These are phyloP conservation scores for Symphodus melops DNA, from an alignment of 2,113 vertebrate species.

Conservation along the genomic window DNA sequence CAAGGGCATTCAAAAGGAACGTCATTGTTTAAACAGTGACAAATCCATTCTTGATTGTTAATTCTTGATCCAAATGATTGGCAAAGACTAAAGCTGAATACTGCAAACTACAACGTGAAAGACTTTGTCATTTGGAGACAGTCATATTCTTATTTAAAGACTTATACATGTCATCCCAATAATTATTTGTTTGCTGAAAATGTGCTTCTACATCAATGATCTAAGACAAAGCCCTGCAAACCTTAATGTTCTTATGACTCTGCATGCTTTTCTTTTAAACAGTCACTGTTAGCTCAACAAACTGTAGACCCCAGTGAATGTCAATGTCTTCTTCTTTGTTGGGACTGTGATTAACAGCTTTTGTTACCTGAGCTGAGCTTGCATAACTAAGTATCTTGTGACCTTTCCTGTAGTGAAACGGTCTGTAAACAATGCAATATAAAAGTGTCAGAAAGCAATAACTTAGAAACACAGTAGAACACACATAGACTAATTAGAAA, in stretches of 20 bases:
- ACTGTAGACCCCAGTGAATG: conserved; percentile 23
- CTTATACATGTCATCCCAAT: conserved; percentile 5
- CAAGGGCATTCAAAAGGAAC: conserved; percentile 38
- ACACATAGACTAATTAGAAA: conserved; percentile 64
- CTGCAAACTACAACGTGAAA: conserved; percentile 69
- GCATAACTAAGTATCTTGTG: conserved; percentile 49
- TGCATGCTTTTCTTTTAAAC: conserved; percentile 1
- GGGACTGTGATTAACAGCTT: conserved; percentile 59
- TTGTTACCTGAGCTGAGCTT: conserved; percentile 45
- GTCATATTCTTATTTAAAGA: conserved; percentile 46
- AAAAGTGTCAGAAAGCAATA: conserved; percentile 64
- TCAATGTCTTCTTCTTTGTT: conserved; percentile 37
- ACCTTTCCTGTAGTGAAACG: conserved; percentile 65
- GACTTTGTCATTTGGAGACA: conserved; percentile 72
- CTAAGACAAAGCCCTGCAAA: conserved; percentile 8
- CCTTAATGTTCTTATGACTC: too few species aligned
- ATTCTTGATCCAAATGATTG: conserved; percentile 71
- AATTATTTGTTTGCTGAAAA: conserved; percentile 28
- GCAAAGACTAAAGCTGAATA: conserved; percentile 67
- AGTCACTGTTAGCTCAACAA: background rate
- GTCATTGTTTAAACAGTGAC: conserved; percentile 51
- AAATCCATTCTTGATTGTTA: conserved; percentile 71
- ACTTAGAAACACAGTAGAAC: conserved; percentile 52
- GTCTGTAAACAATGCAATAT: conserved; percentile 52
- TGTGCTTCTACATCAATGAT: background rate